These are phyloP conservation scores for Diacarnus erythraeanus DNA, from an alignment of 37 sponge, comb jelly and placozoan genomes.

Conservation along the genomic window DNA sequence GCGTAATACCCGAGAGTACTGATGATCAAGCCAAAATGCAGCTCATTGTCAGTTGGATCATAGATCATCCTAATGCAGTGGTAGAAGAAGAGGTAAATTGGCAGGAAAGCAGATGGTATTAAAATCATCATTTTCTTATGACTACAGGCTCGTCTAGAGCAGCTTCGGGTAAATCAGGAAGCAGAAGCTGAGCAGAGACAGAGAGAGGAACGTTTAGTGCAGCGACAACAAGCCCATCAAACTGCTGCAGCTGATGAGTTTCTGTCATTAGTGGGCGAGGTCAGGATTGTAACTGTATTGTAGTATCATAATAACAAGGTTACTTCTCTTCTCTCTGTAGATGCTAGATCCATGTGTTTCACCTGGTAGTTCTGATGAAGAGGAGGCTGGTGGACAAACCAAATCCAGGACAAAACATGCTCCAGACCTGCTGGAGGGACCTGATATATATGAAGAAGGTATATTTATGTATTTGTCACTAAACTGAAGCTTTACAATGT, in stretches of 20 bases:
- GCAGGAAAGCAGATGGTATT: too few relatives aligned
- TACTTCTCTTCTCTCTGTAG: not conserved
- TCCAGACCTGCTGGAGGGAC: slow-evolving; percentile 64
- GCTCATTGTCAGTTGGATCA: slow-evolving; percentile 59
- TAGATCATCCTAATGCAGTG: slow-evolving; percentile 53
- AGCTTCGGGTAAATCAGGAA: not conserved
- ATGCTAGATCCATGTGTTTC: slow-evolving; percentile 13
- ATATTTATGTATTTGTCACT: slow-evolving; percentile 1
- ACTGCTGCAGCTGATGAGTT: slow-evolving; percentile 31
- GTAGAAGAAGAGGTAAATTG: slow-evolving; percentile 19
- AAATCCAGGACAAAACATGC: slow-evolving; percentile 21
- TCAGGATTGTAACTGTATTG: too few relatives aligned
- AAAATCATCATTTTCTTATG: not conserved
- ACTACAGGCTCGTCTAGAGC: slow-evolving; percentile 15
- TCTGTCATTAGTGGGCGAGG: slow-evolving; percentile 40
- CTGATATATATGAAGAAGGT: slow-evolving; percentile 45
- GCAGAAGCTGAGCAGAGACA: slow-evolving; percentile 2
- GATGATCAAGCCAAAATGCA: slow-evolving; percentile 24
- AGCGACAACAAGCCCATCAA: slow-evolving; percentile 28
- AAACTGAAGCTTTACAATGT: too few relatives aligned
- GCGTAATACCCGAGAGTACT: slow-evolving; percentile 35
- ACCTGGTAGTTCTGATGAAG: not conserved
- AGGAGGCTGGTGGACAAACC: not conserved
- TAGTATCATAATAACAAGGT: too few relatives aligned
- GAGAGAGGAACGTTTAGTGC: slow-evolving; percentile 15